Evolutionary conservation across 2,113 vertebrate species (phyloP).

Genomic region (Pollachius pollachius): DNA sequence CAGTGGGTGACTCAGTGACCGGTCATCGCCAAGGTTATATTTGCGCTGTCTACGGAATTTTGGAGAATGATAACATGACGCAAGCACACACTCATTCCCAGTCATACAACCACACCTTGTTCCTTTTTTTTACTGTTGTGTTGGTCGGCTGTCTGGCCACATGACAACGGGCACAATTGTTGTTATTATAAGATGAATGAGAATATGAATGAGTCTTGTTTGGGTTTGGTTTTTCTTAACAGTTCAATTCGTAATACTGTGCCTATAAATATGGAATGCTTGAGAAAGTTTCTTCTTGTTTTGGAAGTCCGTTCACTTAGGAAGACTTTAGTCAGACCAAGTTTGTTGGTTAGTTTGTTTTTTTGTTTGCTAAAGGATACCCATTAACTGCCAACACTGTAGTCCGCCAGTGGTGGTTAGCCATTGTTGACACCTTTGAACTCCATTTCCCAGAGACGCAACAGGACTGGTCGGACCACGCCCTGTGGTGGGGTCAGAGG

Average conservation of each 20-base stretch:
- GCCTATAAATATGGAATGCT: no score
- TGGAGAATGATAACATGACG: constrained; percentile 35
- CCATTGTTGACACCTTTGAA: neutral
- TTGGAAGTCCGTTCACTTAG: no score
- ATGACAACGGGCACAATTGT: neutral
- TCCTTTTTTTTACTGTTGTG: constrained; percentile 1
- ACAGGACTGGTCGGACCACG: constrained; percentile 96
- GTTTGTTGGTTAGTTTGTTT: no score
- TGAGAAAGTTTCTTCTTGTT: no score
- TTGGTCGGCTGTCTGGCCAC: constrained; percentile 1
- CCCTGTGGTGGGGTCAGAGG: constrained; percentile 95
- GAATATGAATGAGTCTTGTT: no score
- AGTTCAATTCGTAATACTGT: no score
- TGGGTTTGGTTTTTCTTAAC: no score
- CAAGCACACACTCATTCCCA: constrained; percentile 30
- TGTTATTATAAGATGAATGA: neutral
- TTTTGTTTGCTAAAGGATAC: neutral
- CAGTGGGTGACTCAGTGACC: neutral
- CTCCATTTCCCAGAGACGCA: constrained; percentile 70
- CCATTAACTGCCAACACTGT: neutral
- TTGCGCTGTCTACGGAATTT: constrained; percentile 11
- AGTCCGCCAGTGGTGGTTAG: neutral
- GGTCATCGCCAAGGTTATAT: neutral
- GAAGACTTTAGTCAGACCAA: no score
- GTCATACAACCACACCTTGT: constrained; percentile 38